These are phyloP conservation scores for Motacilla tschutschensis DNA, from an alignment of 2,113 vertebrate genomes.

Conservation along the genomic window DNA sequence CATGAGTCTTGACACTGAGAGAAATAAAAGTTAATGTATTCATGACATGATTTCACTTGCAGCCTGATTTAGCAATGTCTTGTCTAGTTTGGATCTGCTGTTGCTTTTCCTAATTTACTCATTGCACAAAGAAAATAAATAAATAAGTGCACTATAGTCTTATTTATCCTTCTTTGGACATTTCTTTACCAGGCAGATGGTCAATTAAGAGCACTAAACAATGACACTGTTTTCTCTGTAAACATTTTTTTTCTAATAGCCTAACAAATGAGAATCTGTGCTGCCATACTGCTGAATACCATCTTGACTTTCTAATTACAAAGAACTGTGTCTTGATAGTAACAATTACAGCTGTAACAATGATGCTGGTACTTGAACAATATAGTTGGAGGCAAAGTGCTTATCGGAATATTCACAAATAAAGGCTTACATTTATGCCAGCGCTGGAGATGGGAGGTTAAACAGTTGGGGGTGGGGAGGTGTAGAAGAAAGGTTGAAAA, in stretches of 20 bases:
- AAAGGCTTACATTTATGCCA: slow-evolving; percentile 75
- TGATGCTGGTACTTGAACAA: slow-evolving; percentile 77
- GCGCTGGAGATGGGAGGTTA: slow-evolving; percentile 74
- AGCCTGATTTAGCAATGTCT: slow-evolving; percentile 71
- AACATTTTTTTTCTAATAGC: slow-evolving; percentile 86
- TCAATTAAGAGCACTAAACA: slow-evolving; percentile 88
- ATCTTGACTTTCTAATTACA: slow-evolving; percentile 88
- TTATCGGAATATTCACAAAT: slow-evolving; percentile 82
- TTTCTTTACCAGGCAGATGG: slow-evolving; percentile 84
- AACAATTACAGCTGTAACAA: slow-evolving; percentile 86
- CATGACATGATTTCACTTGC: slow-evolving; percentile 65
- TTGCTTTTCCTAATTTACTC: slow-evolving; percentile 74
- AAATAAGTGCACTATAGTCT: slow-evolving; percentile 74
- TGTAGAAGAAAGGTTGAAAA: slow-evolving; percentile 73
- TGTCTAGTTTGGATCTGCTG: slow-evolving; percentile 68
- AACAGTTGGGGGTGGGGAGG: slow-evolving; percentile 71
- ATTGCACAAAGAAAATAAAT: slow-evolving; percentile 77
- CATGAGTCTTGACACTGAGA: slow-evolving; percentile 58
- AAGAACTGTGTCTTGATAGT: slow-evolving; percentile 84
- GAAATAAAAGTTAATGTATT: slow-evolving; percentile 66
- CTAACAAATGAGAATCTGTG: slow-evolving; percentile 84
- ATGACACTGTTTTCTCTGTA: slow-evolving; percentile 85
- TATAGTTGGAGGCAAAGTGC: slow-evolving; percentile 78
- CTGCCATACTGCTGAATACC: slow-evolving; percentile 81
- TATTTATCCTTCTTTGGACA: slow-evolving; percentile 85